These are phyloP conservation scores for Linurgus olivaceus DNA, from an alignment of 2,797 vertebrate species.

Conservation along the genomic window DNA sequence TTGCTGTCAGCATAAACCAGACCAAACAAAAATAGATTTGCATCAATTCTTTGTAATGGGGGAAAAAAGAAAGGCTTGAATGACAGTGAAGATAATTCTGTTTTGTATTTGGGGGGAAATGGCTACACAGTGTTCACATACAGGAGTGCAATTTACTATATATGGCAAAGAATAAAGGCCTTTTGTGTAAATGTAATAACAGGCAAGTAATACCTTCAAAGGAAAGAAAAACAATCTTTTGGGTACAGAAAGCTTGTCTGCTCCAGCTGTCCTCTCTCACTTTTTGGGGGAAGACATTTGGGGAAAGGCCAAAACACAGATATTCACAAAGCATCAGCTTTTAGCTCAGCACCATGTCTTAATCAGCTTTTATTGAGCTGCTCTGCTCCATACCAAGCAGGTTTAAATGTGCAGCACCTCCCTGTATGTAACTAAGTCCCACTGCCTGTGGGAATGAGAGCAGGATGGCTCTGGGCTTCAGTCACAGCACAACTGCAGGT, in stretches of 20 bases:
- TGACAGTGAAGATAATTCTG: slow-evolving; percentile 34
- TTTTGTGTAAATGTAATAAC: slow-evolving; percentile 48
- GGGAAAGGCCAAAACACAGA: slow-evolving; percentile 29
- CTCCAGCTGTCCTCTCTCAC: slow-evolving; percentile 57
- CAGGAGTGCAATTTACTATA: slow-evolving; percentile 43
- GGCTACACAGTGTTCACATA: not conserved
- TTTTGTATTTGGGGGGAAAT: slow-evolving; percentile 9
- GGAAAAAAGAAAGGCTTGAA: not conserved
- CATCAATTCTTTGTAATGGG: slow-evolving; percentile 33
- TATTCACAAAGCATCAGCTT: slow-evolving; percentile 28
- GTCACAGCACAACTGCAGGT: not conserved
- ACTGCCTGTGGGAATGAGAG: not conserved
- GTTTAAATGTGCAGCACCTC: not conserved
- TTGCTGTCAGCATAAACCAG: slow-evolving; percentile 61
- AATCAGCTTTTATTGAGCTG: slow-evolving; percentile 17
- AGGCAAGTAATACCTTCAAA: slow-evolving; percentile 56
- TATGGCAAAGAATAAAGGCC: slow-evolving; percentile 46
- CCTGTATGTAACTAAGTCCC: not conserved
- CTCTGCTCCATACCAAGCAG: not conserved
- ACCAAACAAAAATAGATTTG: slow-evolving; percentile 69
- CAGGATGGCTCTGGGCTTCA: not conserved
- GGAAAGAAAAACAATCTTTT: not conserved
- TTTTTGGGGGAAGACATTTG: slow-evolving; percentile 3
- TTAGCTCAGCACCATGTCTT: not conserved
- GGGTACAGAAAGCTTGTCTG: not conserved